Evolutionary conservation across 2,113 vertebrate genomes (phyloP).

Genomic region (Microcebus jonahi): DNA sequence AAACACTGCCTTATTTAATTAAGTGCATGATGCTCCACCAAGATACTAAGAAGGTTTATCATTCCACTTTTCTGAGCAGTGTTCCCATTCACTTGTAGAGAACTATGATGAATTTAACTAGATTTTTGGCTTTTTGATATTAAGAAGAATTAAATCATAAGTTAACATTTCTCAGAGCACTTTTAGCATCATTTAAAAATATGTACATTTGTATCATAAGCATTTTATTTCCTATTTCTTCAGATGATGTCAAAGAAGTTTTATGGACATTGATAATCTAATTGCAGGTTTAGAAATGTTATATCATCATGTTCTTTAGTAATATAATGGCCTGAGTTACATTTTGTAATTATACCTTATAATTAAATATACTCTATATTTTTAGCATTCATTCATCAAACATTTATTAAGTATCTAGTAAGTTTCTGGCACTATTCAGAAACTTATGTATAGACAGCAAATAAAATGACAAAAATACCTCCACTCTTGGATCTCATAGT

Average conservation of each 20-base stretch:
- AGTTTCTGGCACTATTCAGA: neutral
- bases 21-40: neutral
- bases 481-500: neutral
- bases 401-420: neutral
- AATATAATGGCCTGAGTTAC: neutral
- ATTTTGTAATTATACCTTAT: neutral
- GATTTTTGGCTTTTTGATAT: neutral
- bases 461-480: neutral
- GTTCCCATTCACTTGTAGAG: neutral
- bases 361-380: neutral
- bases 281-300: neutral
- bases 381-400: conserved; percentile 1
- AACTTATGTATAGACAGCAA: neutral
- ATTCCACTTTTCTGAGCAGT: neutral
- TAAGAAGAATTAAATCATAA: neutral
- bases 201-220: neutral
- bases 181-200: conserved; percentile 6
- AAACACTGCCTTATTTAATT: neutral
- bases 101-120: neutral
- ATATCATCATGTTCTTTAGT: neutral
- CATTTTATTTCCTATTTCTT: conserved; percentile 14
- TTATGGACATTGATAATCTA: neutral
- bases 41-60: neutral
- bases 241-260: neutral
- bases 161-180: neutral